These are phyloP conservation scores for Tolypeutes matacus DNA, from an alignment of 2,797 vertebrate genomes.

Conservation along the genomic window DNA sequence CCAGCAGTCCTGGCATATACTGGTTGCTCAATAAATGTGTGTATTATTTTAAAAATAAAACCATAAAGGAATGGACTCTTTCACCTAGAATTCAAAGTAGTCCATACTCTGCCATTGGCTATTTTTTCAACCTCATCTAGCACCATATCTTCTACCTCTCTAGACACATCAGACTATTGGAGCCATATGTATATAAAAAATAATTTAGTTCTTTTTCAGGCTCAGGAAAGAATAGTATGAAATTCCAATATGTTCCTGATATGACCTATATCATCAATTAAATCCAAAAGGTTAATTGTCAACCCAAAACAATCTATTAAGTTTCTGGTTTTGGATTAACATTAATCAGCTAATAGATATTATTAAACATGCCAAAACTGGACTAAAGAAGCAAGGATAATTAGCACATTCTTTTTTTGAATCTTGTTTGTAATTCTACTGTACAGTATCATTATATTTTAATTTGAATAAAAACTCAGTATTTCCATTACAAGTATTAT, in stretches of 20 bases:
- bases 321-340: constrained; percentile 60
- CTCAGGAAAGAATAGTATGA: constrained; percentile 50
- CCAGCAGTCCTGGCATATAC: neutral
- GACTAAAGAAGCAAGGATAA: constrained; percentile 3
- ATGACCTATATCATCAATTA: neutral
- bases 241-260: neutral
- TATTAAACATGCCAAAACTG: neutral
- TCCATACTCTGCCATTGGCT: neutral
- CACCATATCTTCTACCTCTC: neutral
- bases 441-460: neutral
- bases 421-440: constrained; percentile 30
- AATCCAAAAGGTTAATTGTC: constrained; percentile 35
- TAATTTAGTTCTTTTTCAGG: constrained; percentile 33
- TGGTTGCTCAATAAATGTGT: neutral
- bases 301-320: constrained; percentile 24
- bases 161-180: neutral
- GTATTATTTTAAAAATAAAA: neutral
- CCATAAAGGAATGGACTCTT: neutral
- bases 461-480: constrained; percentile 52
- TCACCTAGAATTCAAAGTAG: neutral
- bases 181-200: constrained; percentile 19
- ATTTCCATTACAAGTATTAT: neutral
- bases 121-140: neutral
- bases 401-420: constrained; percentile 23
- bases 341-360: neutral